These are phyloP conservation scores for Pilophorus perplexus DNA, from an alignment of 2,888 invertebrate genomes.

Conservation along the genomic window DNA sequence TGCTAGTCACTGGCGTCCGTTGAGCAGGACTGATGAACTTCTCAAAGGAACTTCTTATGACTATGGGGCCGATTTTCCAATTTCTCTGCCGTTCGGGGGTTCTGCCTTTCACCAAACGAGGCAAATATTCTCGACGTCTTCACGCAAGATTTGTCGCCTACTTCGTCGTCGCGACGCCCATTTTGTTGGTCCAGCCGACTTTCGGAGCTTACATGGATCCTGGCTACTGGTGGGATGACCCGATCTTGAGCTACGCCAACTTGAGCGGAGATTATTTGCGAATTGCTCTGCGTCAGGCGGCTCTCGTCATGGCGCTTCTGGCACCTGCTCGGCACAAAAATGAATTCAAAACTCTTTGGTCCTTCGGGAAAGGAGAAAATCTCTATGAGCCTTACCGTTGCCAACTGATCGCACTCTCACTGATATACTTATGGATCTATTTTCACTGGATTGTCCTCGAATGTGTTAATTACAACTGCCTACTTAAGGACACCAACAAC, in stretches of 20 bases:
- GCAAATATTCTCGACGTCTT: background rate
- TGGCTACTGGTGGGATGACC: background rate
- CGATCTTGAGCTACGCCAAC: background rate
- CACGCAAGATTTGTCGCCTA: background rate
- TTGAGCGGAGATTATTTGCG: background rate
- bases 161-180: background rate
- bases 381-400: background rate
- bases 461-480: background rate
- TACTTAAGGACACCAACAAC: background rate
- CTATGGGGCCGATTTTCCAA: background rate
- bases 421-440: background rate
- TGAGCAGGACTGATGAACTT: no score
- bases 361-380: background rate
- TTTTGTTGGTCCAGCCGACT: background rate
- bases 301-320: background rate
- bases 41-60: background rate
- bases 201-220: background rate
- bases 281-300: background rate
- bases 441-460: background rate
- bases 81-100: background rate
- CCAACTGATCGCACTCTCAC: background rate
- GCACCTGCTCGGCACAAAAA: background rate
- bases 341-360: conserved; percentile 1
- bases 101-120: background rate
- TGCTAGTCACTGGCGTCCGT: no score